These are phyloP conservation scores for Motacilla tschutschensis DNA, from an alignment of 2,113 vertebrate genomes.

Conservation along the genomic window DNA sequence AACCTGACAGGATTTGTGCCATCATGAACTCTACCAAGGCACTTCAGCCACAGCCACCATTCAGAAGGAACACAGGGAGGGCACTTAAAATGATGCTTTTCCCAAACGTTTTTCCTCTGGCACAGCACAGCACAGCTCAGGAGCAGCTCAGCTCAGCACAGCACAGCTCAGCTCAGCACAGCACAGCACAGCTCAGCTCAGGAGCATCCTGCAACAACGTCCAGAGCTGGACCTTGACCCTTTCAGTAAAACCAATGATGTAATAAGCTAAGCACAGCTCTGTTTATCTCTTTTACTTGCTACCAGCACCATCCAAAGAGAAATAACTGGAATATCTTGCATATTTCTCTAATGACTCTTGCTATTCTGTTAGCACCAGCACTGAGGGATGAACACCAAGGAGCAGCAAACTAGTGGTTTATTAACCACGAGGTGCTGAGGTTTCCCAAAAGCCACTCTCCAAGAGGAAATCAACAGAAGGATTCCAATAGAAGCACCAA, in stretches of 20 bases:
- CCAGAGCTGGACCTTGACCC: not conserved
- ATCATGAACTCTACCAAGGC: not conserved
- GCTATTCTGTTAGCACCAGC: not conserved
- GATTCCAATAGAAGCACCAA: not conserved
- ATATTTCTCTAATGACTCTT: conserved; percentile 44
- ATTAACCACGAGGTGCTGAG: not conserved
- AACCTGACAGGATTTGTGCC: not conserved
- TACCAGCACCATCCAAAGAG: conserved; percentile 29
- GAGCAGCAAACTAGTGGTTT: not conserved
- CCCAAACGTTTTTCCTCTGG: not conserved
- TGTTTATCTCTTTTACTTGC: conserved; percentile 13
- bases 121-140: not conserved
- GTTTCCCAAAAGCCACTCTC: not conserved
- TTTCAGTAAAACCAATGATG: not conserved
- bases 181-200: not conserved
- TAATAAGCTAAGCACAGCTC: not conserved
- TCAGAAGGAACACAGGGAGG: not conserved
- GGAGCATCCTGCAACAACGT: not conserved
- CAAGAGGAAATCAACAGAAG: not conserved
- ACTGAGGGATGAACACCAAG: not conserved
- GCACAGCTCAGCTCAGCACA: not conserved
- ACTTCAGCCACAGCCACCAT: rapidly evolving
- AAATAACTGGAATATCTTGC: conserved; percentile 41
- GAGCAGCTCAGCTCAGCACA: not conserved
- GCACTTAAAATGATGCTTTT: not conserved